These are phyloP conservation scores for Aphaenogaster floridana DNA, from an alignment of 1,140 invertebrate genomes.

Conservation along the genomic window DNA sequence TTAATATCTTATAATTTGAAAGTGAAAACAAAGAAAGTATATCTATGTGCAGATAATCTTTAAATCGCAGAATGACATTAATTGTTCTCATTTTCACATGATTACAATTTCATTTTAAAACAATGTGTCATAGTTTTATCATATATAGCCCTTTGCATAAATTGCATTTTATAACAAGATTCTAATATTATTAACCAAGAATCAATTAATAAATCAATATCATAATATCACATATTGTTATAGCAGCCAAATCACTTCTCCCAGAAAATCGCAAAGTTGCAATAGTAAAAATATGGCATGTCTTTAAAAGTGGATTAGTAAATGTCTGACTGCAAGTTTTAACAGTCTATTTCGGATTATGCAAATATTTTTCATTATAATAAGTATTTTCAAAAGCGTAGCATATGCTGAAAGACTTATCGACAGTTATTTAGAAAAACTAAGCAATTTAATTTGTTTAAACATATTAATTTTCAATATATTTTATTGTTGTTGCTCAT, in stretches of 20 bases:
- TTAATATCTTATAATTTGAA: conserved; percentile 7
- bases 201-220: conserved; percentile 60
- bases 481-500: conserved; percentile 65
- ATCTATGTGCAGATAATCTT: conserved; percentile 25
- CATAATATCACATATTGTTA: conserved; percentile 63
- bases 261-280: conserved; percentile 40
- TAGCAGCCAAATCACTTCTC: conserved; percentile 58
- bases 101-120: conserved; percentile 44
- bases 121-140: conserved; percentile 11
- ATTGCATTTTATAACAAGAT: conserved; percentile 44
- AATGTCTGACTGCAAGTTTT: conserved; percentile 52
- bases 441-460: conserved; percentile 68
- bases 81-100: conserved; percentile 16
- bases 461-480: conserved; percentile 66
- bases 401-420: conserved; percentile 60
- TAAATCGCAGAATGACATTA: not conserved
- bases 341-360: conserved; percentile 46
- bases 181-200: conserved; percentile 62
- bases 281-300: conserved; percentile 58
- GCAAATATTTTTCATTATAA: conserved; percentile 41
- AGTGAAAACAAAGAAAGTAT: not conserved
- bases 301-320: conserved; percentile 64
- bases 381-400: conserved; percentile 63
- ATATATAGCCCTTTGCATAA: conserved; percentile 14
- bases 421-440: conserved; percentile 51